phyloP scores from a whole-genome alignment of 2,888 invertebrate species.

The Orgyia antiqua region DNA sequence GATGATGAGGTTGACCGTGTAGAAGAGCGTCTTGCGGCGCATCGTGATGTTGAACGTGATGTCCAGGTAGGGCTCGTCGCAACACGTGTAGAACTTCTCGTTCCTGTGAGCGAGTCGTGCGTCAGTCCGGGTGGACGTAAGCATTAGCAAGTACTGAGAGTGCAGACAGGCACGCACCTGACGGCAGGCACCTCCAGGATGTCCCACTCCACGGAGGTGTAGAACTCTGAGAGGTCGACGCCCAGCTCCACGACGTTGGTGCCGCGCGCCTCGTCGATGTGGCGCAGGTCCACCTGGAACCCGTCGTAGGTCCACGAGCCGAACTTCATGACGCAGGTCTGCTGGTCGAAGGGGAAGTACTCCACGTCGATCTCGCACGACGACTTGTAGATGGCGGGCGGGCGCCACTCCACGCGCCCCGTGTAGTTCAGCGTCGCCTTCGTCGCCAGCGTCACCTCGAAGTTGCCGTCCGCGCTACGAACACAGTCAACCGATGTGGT shows the following conservation, averaged over 20 bases:
- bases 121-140: background rate
- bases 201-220: constrained; percentile 99
- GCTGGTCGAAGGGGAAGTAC: constrained; percentile 95
- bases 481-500: too few species aligned
- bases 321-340: constrained; percentile 95
- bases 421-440: constrained; percentile 93
- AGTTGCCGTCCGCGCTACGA: constrained; percentile 95
- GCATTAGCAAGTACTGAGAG: too few species aligned
- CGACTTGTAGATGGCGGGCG: constrained; percentile 97
- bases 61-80: constrained; percentile 96
- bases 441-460: constrained; percentile 93
- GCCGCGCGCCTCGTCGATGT: constrained; percentile 93
- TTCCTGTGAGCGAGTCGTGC: constrained; percentile 93
- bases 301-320: constrained; percentile 97
- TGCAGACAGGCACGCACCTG: too few species aligned
- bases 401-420: constrained; percentile 95
- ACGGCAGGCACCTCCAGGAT: constrained; percentile 97
- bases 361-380: constrained; percentile 95
- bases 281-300: constrained; percentile 93
- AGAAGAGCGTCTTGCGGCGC: constrained; percentile 96
- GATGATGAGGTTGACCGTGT: constrained; percentile 97
- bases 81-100: constrained; percentile 97
- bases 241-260: constrained; percentile 95
- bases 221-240: constrained; percentile 98
- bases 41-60: constrained; percentile 99